Conservation (phyloP, 1,140 invertebrate species). For the Planococcus citri region DNA sequence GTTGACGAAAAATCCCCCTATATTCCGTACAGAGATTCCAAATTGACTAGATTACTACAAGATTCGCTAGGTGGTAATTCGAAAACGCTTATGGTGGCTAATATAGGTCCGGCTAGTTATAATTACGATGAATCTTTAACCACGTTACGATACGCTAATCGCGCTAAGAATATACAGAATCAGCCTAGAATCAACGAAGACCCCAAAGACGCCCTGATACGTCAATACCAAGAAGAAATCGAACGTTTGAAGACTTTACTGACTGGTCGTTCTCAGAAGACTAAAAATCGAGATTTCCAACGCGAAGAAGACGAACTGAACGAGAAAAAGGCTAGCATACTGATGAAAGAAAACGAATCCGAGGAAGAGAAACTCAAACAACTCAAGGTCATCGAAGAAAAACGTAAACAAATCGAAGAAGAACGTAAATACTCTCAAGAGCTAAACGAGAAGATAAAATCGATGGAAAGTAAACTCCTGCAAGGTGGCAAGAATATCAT, state of each 20-base stretch:
- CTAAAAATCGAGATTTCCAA: slow-evolving; percentile 31
- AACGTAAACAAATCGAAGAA: slow-evolving; percentile 41
- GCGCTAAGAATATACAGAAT: slow-evolving; percentile 93
- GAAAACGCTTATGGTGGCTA: slow-evolving; percentile 94
- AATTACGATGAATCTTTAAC: slow-evolving; percentile 93
- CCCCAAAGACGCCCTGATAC: slow-evolving; percentile 78
- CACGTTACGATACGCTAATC: slow-evolving; percentile 80
- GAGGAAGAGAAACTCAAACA: slow-evolving; percentile 41
- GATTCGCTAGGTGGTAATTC: slow-evolving; percentile 92
- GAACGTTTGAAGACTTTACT: slow-evolving; percentile 41
- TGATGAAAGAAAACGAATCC: slow-evolving; percentile 26
- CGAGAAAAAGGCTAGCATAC: slow-evolving; percentile 25
- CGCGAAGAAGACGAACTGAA: slow-evolving; percentile 36
- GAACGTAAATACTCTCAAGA: slow-evolving; percentile 42
- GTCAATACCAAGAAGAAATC: slow-evolving; percentile 80
- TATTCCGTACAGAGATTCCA: slow-evolving; percentile 89
- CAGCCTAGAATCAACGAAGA: slow-evolving; percentile 92
- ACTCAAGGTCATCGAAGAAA: slow-evolving; percentile 43
- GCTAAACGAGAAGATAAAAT: slow-evolving; percentile 41
- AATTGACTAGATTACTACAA: slow-evolving; percentile 81
- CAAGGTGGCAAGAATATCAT: slow-evolving; percentile 74
- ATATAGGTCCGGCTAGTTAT: slow-evolving; percentile 87
- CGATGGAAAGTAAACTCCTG: slow-evolving; percentile 78
- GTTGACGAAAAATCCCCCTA: slow-evolving; percentile 71
- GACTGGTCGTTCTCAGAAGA: background rate